Percentiles rank a stretch among this genome's conserved stretches.
phyloP scores from a whole-genome alignment of 1,140 invertebrate species.

The Stegodyphus dumicola region DNA sequence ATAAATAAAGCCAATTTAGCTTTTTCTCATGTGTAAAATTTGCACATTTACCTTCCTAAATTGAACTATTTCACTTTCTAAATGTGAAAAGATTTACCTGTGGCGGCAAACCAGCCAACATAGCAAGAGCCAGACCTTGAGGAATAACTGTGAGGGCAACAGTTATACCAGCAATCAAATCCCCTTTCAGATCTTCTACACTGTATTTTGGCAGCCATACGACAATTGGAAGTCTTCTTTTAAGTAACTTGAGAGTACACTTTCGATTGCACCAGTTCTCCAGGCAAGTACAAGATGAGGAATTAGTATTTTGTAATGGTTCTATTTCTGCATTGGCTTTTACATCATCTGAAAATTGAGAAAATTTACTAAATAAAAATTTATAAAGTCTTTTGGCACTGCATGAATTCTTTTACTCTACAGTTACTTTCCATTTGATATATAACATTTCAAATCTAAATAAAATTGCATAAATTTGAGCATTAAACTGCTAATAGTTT shows the following conservation, averaged over 20 bases:
- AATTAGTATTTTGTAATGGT: conserved; percentile 18
- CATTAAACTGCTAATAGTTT: too few relatives aligned
- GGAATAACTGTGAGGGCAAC: conserved; percentile 71
- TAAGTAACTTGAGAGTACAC: conserved; percentile 53
- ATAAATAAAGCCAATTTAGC: too few relatives aligned
- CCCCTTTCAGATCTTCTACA: conserved; percentile 63
- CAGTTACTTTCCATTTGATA: too few relatives aligned
- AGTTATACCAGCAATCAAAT: conserved; percentile 70
- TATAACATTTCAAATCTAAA: too few relatives aligned
- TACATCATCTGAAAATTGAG: conserved; percentile 22
- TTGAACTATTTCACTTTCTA: neutral
- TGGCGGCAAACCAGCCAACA: conserved; percentile 68
- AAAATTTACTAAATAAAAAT: neutral
- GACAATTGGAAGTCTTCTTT: conserved; percentile 63
- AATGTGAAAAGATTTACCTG: conserved; percentile 63
- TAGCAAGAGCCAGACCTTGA: conserved; percentile 70
- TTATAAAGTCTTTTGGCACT: neutral
- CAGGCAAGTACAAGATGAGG: neutral
- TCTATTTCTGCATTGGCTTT: conserved; percentile 18
- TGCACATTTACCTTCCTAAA: neutral
- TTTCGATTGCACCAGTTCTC: conserved; percentile 25
- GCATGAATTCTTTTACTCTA: too few relatives aligned
- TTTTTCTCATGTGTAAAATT: neutral
- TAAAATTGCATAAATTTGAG: too few relatives aligned
- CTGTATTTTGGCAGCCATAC: conserved; percentile 64